Evolutionary conservation across 2,113 vertebrate genomes (phyloP).

Genomic region (Burhinus oedicnemus): DNA sequence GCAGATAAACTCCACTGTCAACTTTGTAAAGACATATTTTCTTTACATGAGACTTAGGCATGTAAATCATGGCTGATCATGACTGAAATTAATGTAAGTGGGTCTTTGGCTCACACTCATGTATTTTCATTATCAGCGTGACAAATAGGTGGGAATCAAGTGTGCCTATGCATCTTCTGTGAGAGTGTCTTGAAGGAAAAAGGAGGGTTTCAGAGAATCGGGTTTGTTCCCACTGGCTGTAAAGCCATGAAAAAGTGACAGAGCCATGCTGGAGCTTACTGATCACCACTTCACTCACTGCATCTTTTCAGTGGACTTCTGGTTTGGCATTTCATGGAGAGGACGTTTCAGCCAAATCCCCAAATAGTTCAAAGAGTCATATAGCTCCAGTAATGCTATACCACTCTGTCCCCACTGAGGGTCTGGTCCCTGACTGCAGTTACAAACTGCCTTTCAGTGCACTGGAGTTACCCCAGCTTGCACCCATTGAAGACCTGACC

Average conservation of each 20-base stretch:
- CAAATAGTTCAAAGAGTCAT: background rate
- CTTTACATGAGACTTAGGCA: background rate
- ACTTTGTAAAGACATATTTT: background rate
- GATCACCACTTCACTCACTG: background rate
- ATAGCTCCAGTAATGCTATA: background rate
- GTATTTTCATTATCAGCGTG: background rate
- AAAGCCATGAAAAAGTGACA: background rate
- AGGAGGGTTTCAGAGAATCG: rapidly evolving
- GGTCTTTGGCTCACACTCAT: background rate
- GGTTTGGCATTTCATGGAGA: background rate
- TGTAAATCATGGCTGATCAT: background rate
- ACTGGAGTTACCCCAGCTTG: background rate
- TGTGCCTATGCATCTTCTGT: background rate
- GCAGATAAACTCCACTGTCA: background rate
- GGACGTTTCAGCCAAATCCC: background rate
- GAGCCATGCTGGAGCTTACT: background rate
- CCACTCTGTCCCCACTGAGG: rapidly evolving
- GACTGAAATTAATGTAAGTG: background rate
- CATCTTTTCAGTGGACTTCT: background rate
- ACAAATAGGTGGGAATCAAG: background rate
- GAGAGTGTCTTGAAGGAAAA: background rate
- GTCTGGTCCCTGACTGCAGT: background rate
- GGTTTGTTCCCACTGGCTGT: background rate
- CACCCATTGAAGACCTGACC: background rate
- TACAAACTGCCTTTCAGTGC: background rate